Evolutionary conservation across 2,113 vertebrate species (phyloP), one percentile per base, ranked within the genome.

Genomic region (Aphyosemion australe): DNA sequence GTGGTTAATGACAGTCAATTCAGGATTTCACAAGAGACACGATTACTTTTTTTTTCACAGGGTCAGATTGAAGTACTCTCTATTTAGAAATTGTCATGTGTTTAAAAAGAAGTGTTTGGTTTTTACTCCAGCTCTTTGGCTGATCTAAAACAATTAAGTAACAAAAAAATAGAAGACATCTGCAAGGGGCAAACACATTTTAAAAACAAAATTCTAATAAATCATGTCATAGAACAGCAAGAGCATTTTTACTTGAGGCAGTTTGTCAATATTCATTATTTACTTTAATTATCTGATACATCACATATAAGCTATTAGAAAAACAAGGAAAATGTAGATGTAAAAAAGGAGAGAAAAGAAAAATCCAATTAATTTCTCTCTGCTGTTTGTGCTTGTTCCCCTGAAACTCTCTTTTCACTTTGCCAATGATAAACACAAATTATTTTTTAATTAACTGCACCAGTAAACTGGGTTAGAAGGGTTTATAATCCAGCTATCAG

Each of bases 361-460:
- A 19, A 20, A 21, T 41, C 34, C 10, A 18, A n/a, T 37, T 18
- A 55, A 39, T 11, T 57, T 19, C 0, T 55, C 46, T 20, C 20
- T 0, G 13, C 12, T 61, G 42, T 19, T 50, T 48, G 19, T 78
- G 41, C 16, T 34, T 4, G 26, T 42, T 70, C 7, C 32, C 32
- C 2, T 14, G 42, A 57, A 56, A 59, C 45, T 42, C 10, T 19
- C 39, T 37, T 42, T 43, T 58, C 39, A 42, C 16, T 60, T 56
- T 59, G 67, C 50, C 45, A 12, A 20, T 49, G 57, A 63, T 59
- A 39, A 47, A 41, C 45, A 47, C 11, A 54, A 48, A 62, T 69
- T n/a, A 7, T 55, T 46, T 15, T 73, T 62, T 78, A 16, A 61
- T 51, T 66, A 61, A 66, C 45, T 74, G 42, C 57, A 63, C 45